Evolutionary conservation across 2,797 vertebrate genomes (phyloP).

Genomic region (Ptychobarbus kaznakovi): DNA sequence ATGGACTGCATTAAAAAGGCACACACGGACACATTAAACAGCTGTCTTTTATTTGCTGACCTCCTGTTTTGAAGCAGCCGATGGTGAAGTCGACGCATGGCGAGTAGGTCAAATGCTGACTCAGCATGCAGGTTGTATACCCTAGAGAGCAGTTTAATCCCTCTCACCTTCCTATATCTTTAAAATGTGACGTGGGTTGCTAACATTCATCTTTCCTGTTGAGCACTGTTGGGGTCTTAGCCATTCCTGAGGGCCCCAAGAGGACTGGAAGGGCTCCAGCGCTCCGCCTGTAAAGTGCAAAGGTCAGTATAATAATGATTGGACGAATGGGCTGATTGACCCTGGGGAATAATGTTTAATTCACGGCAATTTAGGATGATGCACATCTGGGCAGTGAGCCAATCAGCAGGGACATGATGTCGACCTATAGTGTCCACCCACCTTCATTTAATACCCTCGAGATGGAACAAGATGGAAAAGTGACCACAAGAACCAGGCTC

Average conservation of each 20-base stretch:
- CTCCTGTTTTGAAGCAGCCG: conserved; percentile 20
- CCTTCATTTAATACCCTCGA: conserved; percentile 62
- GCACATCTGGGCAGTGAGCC: conserved; percentile 60
- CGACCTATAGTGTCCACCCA: conserved; percentile 51
- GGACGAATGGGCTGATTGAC: conserved; percentile 57
- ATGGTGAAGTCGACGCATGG: conserved; percentile 34
- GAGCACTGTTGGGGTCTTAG: conserved; percentile 10
- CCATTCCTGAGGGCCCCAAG: background rate
- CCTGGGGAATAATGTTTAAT: conserved; percentile 69
- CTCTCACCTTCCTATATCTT: conserved; percentile 29
- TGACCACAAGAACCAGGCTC: conserved; percentile 62
- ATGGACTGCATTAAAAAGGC: conserved; percentile 20
- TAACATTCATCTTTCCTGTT: conserved; percentile 29
- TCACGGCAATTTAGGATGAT: conserved; percentile 64
- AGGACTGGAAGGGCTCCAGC: conserved; percentile 44
- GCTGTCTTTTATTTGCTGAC: conserved; percentile 9
- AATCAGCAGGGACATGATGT: conserved; percentile 29
- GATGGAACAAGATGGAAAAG: conserved; percentile 56
- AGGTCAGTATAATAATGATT: conserved; percentile 47
- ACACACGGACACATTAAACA: conserved; percentile 27
- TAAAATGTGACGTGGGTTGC: conserved; percentile 33
- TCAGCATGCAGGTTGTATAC: conserved; percentile 10
- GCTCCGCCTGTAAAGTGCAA: conserved; percentile 16
- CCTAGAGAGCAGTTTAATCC: conserved; percentile 9
- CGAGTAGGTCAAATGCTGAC: conserved; percentile 39